These are phyloP conservation scores for Ganaspis brasiliensis DNA, from an alignment of 2,888 invertebrate genomes.

Conservation along the genomic window DNA sequence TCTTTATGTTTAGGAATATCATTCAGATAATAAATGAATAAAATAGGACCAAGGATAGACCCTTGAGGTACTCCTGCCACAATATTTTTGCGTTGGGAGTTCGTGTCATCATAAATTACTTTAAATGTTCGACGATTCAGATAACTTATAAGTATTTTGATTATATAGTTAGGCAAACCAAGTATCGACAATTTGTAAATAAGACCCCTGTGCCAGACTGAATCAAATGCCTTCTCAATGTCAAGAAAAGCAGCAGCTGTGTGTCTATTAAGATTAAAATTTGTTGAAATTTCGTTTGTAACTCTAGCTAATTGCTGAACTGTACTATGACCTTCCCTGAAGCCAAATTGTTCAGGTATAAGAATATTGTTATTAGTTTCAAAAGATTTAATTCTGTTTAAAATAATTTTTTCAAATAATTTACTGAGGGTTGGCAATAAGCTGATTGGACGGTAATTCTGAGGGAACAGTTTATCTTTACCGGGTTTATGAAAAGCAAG, in stretches of 20 bases:
- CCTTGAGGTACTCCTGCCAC: slow-evolving; percentile 34
- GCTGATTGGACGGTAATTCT: slow-evolving; percentile 7
- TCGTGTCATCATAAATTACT: background rate
- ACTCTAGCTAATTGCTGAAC: background rate
- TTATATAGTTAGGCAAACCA: background rate
- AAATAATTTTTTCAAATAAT: slow-evolving; percentile 58
- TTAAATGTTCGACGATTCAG: background rate
- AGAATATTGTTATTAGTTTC: background rate
- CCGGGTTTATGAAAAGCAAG: slow-evolving; percentile 61
- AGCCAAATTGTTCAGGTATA: slow-evolving; percentile 65
- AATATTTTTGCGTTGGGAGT: background rate
- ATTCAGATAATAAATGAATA: slow-evolving; percentile 53
- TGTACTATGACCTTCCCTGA: slow-evolving; percentile 52
- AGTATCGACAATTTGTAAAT: background rate
- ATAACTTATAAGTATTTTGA: background rate
- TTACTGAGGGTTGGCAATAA: background rate
- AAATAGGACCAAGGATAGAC: slow-evolving; percentile 29
- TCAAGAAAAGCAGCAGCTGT: slow-evolving; percentile 69
- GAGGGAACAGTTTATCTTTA: slow-evolving; percentile 25
- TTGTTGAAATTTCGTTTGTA: slow-evolving; percentile 54
- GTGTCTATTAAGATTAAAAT: slow-evolving; percentile 59
- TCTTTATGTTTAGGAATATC: slow-evolving; percentile 53
- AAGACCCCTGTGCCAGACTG: slow-evolving; percentile 35
- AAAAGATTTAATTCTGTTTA: slow-evolving; percentile 39
- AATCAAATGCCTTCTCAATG: background rate